A percentile compares a stretch with the other conserved stretches of the same genome.
Evolutionary conservation across 2,113 vertebrate genomes (phyloP).

Genomic region (Pycnonotus jocosus): DNA sequence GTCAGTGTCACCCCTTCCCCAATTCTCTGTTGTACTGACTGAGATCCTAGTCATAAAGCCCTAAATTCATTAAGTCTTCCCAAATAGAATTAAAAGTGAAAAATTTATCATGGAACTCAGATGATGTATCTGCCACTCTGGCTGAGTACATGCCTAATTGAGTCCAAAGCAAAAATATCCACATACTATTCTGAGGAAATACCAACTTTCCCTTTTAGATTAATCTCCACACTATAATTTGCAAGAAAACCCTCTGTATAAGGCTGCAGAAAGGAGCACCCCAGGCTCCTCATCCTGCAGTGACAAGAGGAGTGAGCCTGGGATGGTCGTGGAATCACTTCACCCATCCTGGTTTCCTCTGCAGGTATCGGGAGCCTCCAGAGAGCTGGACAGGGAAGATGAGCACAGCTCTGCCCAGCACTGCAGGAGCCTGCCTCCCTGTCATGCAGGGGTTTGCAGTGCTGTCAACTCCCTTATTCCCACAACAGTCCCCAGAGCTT

Average conservation of each 20-base stretch:
- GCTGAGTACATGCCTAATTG: background rate
- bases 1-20: fast-evolving
- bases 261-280: background rate
- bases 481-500: background rate
- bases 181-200: background rate
- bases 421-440: background rate
- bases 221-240: background rate
- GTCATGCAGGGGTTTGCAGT: background rate
- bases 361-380: background rate
- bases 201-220: background rate
- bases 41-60: background rate
- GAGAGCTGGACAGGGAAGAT: background rate
- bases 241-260: fast-evolving
- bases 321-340: background rate
- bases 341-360: background rate
- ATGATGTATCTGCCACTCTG: background rate
- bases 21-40: background rate
- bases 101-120: background rate
- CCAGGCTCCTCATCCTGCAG: background rate
- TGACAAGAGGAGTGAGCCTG: background rate
- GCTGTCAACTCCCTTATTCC: background rate
- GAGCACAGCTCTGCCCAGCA: background rate
- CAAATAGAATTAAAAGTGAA: background rate
- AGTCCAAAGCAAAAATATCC: background rate
- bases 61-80: background rate